A percentile compares a stretch with the other conserved stretches of the same genome.
Evolutionary conservation across 2,113 vertebrate species (phyloP).

Genomic region (Pygathrix nemaeus): DNA sequence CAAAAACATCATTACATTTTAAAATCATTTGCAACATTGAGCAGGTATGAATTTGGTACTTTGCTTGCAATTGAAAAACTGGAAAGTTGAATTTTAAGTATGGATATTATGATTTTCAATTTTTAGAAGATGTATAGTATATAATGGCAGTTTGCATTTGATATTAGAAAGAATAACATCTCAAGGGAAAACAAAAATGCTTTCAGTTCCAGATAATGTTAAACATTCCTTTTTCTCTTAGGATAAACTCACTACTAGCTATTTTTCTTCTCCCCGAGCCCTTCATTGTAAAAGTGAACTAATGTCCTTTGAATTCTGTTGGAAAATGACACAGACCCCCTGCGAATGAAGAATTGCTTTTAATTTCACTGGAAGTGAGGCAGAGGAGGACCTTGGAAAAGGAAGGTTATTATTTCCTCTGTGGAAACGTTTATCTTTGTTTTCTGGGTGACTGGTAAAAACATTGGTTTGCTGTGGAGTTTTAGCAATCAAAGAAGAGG

Average conservation of each 20-base stretch:
- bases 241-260: not conserved
- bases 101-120: not conserved
- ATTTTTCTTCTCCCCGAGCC: not conserved
- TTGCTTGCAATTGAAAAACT: not conserved
- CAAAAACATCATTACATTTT: not conserved
- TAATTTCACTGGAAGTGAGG: slow-evolving; percentile 50
- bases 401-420: slow-evolving; percentile 75
- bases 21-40: not conserved
- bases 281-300: not conserved
- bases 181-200: not conserved
- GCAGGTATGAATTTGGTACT: not conserved
- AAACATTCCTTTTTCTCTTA: not conserved
- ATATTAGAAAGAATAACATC: not conserved
- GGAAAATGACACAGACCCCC: not conserved
- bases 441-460: slow-evolving; percentile 73
- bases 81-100: not conserved
- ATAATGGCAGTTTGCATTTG: not conserved
- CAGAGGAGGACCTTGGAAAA: slow-evolving; percentile 65
- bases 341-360: not conserved
- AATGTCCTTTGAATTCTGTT: not conserved
- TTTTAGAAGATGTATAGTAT: not conserved
- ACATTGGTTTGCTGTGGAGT: slow-evolving; percentile 70
- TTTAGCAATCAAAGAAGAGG: slow-evolving; percentile 73
- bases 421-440: slow-evolving; percentile 79
- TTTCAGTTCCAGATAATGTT: not conserved